These are phyloP conservation scores for Suncus etruscus DNA, from an alignment of 2,113 vertebrate species.

Conservation along the genomic window DNA sequence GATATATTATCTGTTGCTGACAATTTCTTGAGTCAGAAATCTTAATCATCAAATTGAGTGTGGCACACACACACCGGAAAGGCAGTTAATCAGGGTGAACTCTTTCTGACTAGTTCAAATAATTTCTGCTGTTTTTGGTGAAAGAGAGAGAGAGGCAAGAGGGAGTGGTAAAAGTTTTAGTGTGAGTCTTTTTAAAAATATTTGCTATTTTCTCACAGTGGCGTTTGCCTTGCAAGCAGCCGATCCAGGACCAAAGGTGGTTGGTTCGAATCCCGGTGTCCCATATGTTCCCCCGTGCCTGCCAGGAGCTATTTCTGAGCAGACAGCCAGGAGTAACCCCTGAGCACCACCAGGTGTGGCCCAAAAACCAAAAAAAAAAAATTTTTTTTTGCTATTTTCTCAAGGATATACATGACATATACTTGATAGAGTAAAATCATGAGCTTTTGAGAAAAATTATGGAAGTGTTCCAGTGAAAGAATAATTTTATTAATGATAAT, in stretches of 20 bases:
- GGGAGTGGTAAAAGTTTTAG: neutral
- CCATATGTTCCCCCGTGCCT: too few species aligned
- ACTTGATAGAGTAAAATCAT: conserved; percentile 10
- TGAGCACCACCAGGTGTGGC: too few species aligned
- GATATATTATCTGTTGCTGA: conserved; percentile 81
- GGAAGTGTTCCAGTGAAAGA: conserved; percentile 62
- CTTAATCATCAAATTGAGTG: conserved; percentile 80
- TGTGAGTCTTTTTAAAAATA: neutral
- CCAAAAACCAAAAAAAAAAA: too few species aligned
- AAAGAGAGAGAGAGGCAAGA: neutral
- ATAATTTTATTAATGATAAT: conserved; percentile 77
- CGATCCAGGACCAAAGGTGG: too few species aligned
- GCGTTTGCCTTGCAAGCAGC: too few species aligned
- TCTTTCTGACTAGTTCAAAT: conserved; percentile 75
- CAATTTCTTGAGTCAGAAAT: conserved; percentile 82
- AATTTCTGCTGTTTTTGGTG: conserved; percentile 18
- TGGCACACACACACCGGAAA: conserved; percentile 49
- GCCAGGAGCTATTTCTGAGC: too few species aligned
- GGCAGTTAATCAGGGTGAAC: conserved; percentile 81
- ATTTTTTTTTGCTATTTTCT: neutral
- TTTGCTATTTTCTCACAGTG: neutral
- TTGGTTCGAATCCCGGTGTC: too few species aligned
- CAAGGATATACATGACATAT: neutral
- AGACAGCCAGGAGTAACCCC: too few species aligned
- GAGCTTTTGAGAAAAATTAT: conserved; percentile 71